phyloP scores from a whole-genome alignment of 2,797 vertebrate species.

The Rhodeus uyekii region DNA sequence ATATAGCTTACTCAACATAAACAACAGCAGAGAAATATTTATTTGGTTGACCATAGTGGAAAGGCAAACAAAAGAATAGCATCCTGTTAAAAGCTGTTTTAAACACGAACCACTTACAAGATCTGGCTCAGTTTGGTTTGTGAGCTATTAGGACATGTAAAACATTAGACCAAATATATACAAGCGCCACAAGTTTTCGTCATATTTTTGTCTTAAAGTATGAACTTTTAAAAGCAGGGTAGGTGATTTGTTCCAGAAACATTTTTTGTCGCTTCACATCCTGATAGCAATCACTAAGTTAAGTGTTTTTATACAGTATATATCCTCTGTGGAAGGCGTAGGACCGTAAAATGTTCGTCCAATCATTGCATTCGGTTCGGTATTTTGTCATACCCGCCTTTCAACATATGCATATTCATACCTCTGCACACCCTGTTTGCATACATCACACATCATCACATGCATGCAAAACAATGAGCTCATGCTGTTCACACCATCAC shows the following conservation, averaged over 20 bases:
- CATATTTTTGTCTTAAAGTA: background rate
- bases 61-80: slow-evolving; percentile 28
- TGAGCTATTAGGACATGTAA: slow-evolving; percentile 15
- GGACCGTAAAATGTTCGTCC: background rate
- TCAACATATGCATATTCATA: background rate
- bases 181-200: background rate
- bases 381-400: background rate
- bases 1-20: slow-evolving; percentile 23
- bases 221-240: background rate
- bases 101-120: slow-evolving; percentile 5
- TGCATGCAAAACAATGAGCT: background rate
- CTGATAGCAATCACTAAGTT: too few species aligned
- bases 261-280: background rate
- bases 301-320: background rate
- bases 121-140: background rate
- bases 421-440: too few species aligned
- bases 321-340: background rate
- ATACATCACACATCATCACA: background rate
- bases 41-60: slow-evolving; percentile 21
- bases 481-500: background rate
- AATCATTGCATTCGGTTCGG: background rate
- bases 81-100: slow-evolving; percentile 7
- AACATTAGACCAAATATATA: slow-evolving; percentile 6
- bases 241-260: background rate
- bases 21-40: slow-evolving; percentile 34